Evolutionary conservation across 2,113 vertebrate species (phyloP), one percentile per base, ranked within the genome.

Genomic region (Hucho hucho): DNA sequence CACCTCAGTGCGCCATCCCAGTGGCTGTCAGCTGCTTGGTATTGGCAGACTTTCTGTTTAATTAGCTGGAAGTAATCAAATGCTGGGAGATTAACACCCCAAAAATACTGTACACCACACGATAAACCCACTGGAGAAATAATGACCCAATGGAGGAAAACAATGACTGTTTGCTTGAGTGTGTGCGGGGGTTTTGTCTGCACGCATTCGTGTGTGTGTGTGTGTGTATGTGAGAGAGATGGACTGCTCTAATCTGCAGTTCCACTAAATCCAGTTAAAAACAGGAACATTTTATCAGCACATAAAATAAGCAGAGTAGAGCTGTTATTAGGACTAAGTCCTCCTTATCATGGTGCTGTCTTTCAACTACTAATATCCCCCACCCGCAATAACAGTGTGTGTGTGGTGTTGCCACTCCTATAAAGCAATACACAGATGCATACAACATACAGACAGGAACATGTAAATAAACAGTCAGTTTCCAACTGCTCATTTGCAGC

Each of bases 321-420:
- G 64, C 79, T 68, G 78, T 87, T 89, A 92, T 92, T 91, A 90
- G 74, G 85, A 84, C 79, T 87, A 87, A 90, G 80, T 79, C 77
- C 78, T 79, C 73, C 37, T 83, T 87, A 84, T 83, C 78, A 77
- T 77, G 6, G 79, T 64, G 83, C 28, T 28, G 28, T 28, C 2
- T 4, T 28, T 28, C 28, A 28, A 28, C 28, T 28, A 28, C 28
- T 28, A 28, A 28, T 28, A 28, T 28, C 28, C 28, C 28, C 28
- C 28, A 28, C 28, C 28, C 1, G 28, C 28, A 28, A 28, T 28
- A 28, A 28, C 3, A 2, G 28, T 37, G 7, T 43, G 53, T 56
- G 4, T 56, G 53, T 20, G 53, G 20, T 37, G 25, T 24, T 29
- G 18, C 32, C 32, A 6, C 32, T 32, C 32, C 32, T 32, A 6